Base-by-base conservation (phyloP, 2,888 invertebrate genomes). In the Unio delphinus region DNA sequence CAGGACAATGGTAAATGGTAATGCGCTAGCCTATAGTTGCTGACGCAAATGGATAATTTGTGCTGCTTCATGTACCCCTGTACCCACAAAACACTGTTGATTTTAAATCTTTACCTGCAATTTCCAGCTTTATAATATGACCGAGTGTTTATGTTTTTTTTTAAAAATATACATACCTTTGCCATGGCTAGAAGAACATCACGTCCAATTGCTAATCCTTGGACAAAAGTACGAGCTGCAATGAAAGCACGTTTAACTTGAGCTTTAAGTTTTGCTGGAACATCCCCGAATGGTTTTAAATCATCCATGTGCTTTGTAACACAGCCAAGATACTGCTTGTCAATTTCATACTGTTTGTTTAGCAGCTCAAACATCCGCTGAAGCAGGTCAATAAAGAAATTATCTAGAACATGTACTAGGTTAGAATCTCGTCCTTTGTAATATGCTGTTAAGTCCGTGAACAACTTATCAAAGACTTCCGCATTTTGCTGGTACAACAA, bases 401-500 rank as follows among this genome's bases (percentile, higher is more conserved):
- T 93, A 87, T 98, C 96, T 94, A 98, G 94, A 77, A 95, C 95
- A 75, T 94, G 94, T 69, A 95, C 93, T 73, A 98, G 93, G 88
- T 96, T 94, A 67, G 95, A 93, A 76, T 88, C 85, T 54, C 78
- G 75, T 60, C 88, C 88, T 87, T 95, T 94, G 91, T 97, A 98
- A 90, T 98, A 98, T 87, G 93, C 93, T 90, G 97, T 96, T 81
- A 98, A 92, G 87, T 97, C 95, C 78, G 93, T 93, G 91, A 97
- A 98, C 74, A 98, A 93, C 89, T 96, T 95, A 76, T 95, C 94
- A 91, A 98, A 98, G 63, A 98, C 95, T 87, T 95, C 94, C 18
- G 97, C 93, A 90, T 98, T 96, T 88, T 96, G 95, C 88, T 97
- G 95, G 92, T 98, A 98, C 83, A 98, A 94, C 90, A 96, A 94